A percentile compares a stretch with the other conserved stretches of the same genome.
Conservation (phyloP, 2,888 invertebrate species). For the Sinopyrophorus schimmeli region DNA sequence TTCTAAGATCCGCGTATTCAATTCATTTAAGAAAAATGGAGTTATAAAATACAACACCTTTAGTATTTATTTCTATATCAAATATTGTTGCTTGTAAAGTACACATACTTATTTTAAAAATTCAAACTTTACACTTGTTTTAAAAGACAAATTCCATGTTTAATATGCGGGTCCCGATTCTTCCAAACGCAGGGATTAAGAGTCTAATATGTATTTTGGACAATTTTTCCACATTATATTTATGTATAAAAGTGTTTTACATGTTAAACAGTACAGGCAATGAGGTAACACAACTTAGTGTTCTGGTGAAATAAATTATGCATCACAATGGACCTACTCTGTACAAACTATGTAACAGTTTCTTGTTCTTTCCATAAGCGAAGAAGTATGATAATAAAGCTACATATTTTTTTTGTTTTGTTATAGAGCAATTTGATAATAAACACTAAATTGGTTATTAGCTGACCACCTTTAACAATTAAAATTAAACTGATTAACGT, state of each 20-base stretch:
- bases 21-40: too few relatives aligned
- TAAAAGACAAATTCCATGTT: too few relatives aligned
- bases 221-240: constrained; percentile 52
- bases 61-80: too few relatives aligned
- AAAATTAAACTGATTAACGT: too few relatives aligned
- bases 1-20: too few relatives aligned
- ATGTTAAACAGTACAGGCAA: constrained; percentile 47
- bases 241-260: constrained; percentile 54
- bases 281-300: constrained; percentile 28
- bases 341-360: constrained; percentile 22
- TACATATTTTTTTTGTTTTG: too few relatives aligned
- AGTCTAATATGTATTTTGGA: constrained; percentile 38
- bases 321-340: constrained; percentile 32
- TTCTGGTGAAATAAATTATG: constrained; percentile 39
- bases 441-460: too few relatives aligned
- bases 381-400: constrained; percentile 22
- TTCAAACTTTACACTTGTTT: too few relatives aligned
- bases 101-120: too few relatives aligned
- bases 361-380: constrained; percentile 18
- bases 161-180: constrained; percentile 37
- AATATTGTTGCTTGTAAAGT: too few relatives aligned
- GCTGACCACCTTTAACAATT: constrained; percentile 18
- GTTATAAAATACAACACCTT: too few relatives aligned
- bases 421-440: too few relatives aligned
- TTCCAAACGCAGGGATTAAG: constrained; percentile 30